Evolutionary conservation across 2,888 invertebrate genomes (phyloP), one percentile per base, ranked within the genome.

Genomic region (Priocnemis perturbator): DNA sequence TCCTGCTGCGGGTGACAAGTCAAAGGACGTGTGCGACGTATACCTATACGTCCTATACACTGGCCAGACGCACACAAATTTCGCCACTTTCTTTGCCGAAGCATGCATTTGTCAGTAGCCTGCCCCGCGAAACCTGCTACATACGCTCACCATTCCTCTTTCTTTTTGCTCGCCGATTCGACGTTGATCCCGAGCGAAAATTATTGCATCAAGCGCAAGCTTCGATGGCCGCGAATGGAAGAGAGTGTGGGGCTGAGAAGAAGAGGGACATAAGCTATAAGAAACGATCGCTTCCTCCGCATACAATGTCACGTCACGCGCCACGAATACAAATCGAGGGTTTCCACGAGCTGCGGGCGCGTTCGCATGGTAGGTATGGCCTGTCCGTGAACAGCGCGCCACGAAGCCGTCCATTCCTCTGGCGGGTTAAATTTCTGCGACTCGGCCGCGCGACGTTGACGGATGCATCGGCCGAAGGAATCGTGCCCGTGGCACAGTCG

Each of bases 361-460:
- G 74, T 60, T 69, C 61, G 59, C 61, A 55, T 66, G 52, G 48
- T 56, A 55, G 73, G 68, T 71, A 19, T 23, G 72, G 71, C 59
- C 56, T 60, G 60, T 55, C 60, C 67, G 73, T 68, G 77, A 79
- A 79, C 77, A 68, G 64, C 69, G 71, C 60, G 73, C 77, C 77
- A 71, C 79, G 75, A 71, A 76, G 78, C 71, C 80, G 79, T 79
- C 76, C 84, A 82, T 84, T 85, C 83, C 83, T 84, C 66, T 17
- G 48, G 75, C 81, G 82, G 86, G 79, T 86, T 86, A 85, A 86
- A 86, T 86, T 86, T 85, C 85, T 85, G 83, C 83, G 85, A 85
- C 82, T 85, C 76, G 75, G 76, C 76, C 77, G 78, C 67, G 71
- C 81, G 86, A 86, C 86, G 78, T 86, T 86, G 86, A 86, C 86